Percentiles rank a stretch among this genome's conserved stretches.
phyloP scores from a whole-genome alignment of 2,888 invertebrate species.

The Tachystola acroxantha region DNA sequence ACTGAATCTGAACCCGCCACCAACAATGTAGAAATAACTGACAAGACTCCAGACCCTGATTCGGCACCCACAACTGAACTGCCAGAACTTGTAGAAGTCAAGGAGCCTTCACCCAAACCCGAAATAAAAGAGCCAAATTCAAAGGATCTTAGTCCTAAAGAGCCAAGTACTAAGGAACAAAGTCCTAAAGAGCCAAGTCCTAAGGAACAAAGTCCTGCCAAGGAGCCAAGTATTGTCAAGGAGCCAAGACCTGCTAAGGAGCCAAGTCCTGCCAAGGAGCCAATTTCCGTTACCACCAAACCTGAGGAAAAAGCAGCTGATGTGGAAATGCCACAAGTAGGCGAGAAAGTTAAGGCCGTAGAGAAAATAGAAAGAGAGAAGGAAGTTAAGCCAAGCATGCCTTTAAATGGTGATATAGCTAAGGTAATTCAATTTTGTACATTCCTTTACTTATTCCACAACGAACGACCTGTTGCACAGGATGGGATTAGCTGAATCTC shows the following conservation, averaged over 20 bases:
- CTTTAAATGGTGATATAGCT: conserved; percentile 59
- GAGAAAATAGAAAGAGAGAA: conserved; percentile 43
- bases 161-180: neutral
- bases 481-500: too few relatives aligned
- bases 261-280: conserved; percentile 24
- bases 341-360: conserved; percentile 16
- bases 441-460: too few relatives aligned
- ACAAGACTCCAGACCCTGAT: conserved; percentile 14
- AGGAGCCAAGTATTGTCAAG: conserved; percentile 29
- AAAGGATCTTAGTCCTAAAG: neutral
- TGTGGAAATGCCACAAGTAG: conserved; percentile 39
- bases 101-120: conserved; percentile 13
- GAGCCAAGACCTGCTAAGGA: conserved; percentile 30
- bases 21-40: conserved; percentile 15
- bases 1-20: conserved; percentile 18
- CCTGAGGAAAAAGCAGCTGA: conserved; percentile 26
- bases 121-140: conserved; percentile 12
- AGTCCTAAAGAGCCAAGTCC: neutral
- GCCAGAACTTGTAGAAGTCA: conserved; percentile 19
- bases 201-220: conserved; percentile 27
- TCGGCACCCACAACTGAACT: conserved; percentile 16
- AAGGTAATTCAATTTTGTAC: conserved; percentile 46
- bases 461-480: too few relatives aligned
- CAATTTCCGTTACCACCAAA: conserved; percentile 15
- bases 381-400: conserved; percentile 34